phyloP scores from a whole-genome alignment of 2,797 vertebrate genomes.

The Pygocentrus nattereri region DNA sequence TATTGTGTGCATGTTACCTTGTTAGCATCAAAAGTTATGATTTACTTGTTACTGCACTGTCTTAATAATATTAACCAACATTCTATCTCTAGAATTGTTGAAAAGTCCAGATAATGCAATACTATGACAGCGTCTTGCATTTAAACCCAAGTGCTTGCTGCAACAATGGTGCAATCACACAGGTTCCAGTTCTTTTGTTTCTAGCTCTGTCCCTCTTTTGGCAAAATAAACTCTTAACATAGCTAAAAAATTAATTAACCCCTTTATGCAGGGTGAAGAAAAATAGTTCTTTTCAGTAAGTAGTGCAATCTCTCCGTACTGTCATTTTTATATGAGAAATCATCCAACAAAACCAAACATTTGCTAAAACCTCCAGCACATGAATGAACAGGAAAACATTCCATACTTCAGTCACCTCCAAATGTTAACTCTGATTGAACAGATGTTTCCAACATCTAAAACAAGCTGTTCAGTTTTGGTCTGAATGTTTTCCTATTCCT shows the following conservation, averaged over 20 bases:
- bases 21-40: slow-evolving; percentile 20
- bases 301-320: background rate
- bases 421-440: too few species aligned
- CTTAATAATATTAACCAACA: slow-evolving; percentile 26
- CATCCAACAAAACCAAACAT: too few species aligned
- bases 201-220: background rate
- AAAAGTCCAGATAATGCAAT: slow-evolving; percentile 39
- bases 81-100: slow-evolving; percentile 24
- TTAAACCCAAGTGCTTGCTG: slow-evolving; percentile 13
- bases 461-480: background rate
- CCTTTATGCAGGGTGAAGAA: background rate
- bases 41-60: slow-evolving; percentile 5
- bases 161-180: slow-evolving; percentile 26
- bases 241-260: background rate
- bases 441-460: too few species aligned
- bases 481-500: background rate
- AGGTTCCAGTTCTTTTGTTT: background rate
- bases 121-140: slow-evolving; percentile 18
- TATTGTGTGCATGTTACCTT: slow-evolving; percentile 45
- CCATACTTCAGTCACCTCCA: too few species aligned
- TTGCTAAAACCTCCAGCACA: too few species aligned
- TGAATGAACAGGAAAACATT: too few species aligned
- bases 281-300: background rate
- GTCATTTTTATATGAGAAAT: too few species aligned
- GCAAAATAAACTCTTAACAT: background rate